A percentile compares a stretch with the other conserved stretches of the same genome.
phyloP scores from a whole-genome alignment of 2,113 vertebrate genomes.

The Bathybates hornii region DNA sequence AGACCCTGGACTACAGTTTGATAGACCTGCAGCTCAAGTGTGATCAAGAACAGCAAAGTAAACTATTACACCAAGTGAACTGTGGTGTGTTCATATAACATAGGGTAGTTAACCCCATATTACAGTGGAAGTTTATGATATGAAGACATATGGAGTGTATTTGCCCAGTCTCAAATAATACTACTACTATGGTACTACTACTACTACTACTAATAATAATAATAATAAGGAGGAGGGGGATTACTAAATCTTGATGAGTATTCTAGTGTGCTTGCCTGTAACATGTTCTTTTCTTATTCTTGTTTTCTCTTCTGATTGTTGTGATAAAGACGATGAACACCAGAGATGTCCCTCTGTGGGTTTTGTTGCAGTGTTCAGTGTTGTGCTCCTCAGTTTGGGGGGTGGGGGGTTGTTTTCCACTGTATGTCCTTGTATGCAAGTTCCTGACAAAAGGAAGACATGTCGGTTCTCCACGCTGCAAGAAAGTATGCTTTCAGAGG shows the following conservation, averaged over 20 bases:
- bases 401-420: not conserved
- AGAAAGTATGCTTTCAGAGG: not conserved
- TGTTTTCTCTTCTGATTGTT: not conserved
- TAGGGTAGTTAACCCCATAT: not conserved
- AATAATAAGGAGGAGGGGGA: not conserved
- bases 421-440: not conserved
- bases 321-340: not conserved
- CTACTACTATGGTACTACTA: not conserved
- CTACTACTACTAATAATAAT: not conserved
- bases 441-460: not conserved
- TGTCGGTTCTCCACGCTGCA: not conserved
- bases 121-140: not conserved
- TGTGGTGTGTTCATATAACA: not conserved
- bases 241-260: not conserved
- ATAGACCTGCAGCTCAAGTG: not conserved
- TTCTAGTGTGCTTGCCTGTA: not conserved
- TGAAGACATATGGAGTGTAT: not conserved
- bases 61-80: not conserved
- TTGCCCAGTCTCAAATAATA: not conserved
- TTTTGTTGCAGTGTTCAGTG: not conserved
- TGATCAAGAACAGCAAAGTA: not conserved
- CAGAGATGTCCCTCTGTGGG: not conserved
- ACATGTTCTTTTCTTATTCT: not conserved
- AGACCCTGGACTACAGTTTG: not conserved
- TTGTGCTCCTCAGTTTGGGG: slow-evolving; percentile 10